phyloP scores from a whole-genome alignment of 2,888 invertebrate species.

The Rhyacophila evoluta region DNA sequence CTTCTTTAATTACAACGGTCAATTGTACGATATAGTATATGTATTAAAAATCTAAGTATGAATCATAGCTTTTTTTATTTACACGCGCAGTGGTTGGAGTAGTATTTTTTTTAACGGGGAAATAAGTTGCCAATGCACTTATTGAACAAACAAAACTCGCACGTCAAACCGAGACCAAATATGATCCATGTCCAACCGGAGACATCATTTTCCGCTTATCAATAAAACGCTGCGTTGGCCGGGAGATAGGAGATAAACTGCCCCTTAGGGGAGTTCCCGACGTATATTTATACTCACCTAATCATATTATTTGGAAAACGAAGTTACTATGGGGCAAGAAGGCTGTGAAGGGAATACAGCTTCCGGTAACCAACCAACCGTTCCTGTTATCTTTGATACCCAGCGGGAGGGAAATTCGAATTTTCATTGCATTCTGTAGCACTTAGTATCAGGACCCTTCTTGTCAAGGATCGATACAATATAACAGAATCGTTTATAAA shows the following conservation, averaged over 20 bases:
- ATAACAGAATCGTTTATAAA: too few species aligned
- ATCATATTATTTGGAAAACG: background rate
- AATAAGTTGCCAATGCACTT: too few species aligned
- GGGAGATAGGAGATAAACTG: conserved; percentile 1
- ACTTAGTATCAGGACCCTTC: too few species aligned
- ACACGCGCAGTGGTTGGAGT: too few species aligned
- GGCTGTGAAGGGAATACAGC: background rate
- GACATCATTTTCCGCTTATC: background rate
- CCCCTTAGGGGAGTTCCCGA: background rate
- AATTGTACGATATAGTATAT: too few species aligned
- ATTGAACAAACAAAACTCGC: background rate
- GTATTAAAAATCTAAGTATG: too few species aligned
- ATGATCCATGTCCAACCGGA: background rate
- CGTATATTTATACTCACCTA: conserved; percentile 15
- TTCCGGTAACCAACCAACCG: background rate
- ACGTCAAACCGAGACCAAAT: background rate
- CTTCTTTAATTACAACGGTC: too few species aligned
- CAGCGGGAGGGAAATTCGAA: background rate
- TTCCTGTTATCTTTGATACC: background rate
- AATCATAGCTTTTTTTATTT: too few species aligned
- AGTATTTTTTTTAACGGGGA: too few species aligned
- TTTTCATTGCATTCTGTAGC: too few species aligned
- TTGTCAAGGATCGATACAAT: too few species aligned
- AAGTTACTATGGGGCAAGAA: background rate
- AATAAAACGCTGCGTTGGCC: background rate